Conservation (phyloP, 2,797 vertebrate species). For the Luscinia luscinia region DNA sequence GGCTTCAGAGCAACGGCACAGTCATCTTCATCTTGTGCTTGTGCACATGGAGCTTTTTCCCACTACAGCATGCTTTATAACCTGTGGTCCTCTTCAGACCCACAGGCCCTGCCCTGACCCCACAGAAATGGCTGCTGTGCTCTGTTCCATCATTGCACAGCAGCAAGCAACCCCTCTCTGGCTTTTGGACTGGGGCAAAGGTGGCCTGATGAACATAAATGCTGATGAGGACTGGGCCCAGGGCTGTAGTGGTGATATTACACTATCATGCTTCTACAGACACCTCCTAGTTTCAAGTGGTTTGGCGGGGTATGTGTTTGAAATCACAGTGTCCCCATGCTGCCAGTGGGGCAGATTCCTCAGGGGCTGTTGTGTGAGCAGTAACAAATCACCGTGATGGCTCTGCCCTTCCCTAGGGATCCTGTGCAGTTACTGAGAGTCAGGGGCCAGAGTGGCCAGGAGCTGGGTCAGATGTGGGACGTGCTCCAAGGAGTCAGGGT, state of each 20-base stretch:
- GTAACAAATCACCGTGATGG: accelerated
- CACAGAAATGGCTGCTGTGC: neutral
- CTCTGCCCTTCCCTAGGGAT: neutral
- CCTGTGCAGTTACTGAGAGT: neutral
- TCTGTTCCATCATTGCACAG: neutral
- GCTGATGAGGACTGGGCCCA: neutral
- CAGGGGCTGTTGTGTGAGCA: neutral
- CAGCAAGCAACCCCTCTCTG: neutral
- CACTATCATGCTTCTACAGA: neutral
- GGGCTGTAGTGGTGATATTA: neutral
- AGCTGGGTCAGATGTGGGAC: neutral
- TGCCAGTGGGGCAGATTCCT: neutral
- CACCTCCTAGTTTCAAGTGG: neutral
- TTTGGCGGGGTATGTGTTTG: neutral
- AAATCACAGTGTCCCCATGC: neutral
- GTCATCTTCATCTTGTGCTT: neutral
- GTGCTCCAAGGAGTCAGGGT: neutral
- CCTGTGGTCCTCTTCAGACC: neutral
- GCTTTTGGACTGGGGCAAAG: neutral
- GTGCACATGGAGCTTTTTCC: neutral
- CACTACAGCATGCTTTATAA: neutral
- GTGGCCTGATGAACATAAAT: neutral
- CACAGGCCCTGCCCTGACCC: accelerated
- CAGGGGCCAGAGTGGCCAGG: accelerated
- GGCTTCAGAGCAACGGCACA: neutral